These are phyloP conservation scores for Campylomormyrus numenius DNA, from an alignment of 2,113 vertebrate genomes.

Conservation along the genomic window DNA sequence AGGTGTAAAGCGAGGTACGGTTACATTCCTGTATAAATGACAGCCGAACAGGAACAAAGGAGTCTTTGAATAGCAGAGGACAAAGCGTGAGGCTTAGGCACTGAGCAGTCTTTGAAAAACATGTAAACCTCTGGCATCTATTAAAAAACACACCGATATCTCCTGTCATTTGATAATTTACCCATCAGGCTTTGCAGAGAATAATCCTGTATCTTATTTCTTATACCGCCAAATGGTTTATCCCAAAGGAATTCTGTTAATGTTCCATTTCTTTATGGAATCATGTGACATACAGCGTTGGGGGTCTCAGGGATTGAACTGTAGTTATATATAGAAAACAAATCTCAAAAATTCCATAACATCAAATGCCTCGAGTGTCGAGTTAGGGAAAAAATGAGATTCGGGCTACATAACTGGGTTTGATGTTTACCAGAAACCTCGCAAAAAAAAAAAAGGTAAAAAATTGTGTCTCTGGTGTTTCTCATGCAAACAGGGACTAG, in stretches of 20 bases:
- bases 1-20: not conserved
- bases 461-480: not conserved
- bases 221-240: not conserved
- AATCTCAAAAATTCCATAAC: not conserved
- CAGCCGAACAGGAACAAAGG: not conserved
- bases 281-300: not conserved
- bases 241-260: not conserved
- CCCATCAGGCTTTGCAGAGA: not conserved
- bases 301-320: not conserved
- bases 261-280: not conserved
- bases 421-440: not conserved
- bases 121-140: not conserved
- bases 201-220: not conserved
- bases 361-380: not conserved
- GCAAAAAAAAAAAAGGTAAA: not conserved
- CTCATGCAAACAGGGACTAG: not conserved
- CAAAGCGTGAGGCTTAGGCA: not conserved
- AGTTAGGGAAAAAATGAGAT: not conserved
- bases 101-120: not conserved
- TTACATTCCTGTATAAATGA: not conserved
- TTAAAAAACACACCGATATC: not conserved
- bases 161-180: not conserved
- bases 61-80: not conserved
- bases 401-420: not conserved
- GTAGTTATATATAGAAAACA: not conserved